Percentiles rank a stretch among this genome's conserved stretches.
Conservation (phyloP, 2,113 vertebrate genomes). For the Atlantisia rogersi region DNA sequence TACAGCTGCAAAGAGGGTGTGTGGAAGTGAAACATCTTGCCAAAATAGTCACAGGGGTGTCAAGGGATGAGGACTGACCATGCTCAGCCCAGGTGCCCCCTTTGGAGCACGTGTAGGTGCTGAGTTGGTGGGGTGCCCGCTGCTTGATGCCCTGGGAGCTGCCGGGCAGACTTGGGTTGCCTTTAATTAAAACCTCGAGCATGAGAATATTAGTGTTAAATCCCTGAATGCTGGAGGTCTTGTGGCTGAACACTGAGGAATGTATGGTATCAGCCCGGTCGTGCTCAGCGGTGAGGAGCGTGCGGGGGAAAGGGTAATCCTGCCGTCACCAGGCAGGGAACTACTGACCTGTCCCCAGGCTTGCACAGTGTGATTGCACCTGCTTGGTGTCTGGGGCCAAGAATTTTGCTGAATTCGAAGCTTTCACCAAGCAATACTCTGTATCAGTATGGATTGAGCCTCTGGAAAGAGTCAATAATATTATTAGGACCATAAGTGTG, state of each 20-base stretch:
- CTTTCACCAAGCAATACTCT: neutral
- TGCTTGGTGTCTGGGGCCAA: neutral
- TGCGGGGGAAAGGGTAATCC: accelerated
- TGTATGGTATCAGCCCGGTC: neutral
- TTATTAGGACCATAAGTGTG: neutral
- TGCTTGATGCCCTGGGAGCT: neutral
- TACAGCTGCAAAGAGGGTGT: neutral
- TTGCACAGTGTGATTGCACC: neutral
- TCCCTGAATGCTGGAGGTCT: neutral
- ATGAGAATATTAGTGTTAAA: neutral
- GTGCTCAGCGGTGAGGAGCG: neutral
- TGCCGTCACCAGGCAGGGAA: accelerated
- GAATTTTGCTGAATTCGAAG: neutral
- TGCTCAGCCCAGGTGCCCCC: accelerated
- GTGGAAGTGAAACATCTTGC: accelerated
- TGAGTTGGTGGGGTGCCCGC: accelerated
- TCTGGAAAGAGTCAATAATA: neutral
- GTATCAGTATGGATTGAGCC: neutral
- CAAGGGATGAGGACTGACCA: neutral
- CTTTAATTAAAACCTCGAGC: neutral
- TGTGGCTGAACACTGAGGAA: neutral
- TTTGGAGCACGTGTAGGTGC: neutral
- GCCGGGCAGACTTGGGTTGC: neutral
- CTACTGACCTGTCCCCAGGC: neutral
- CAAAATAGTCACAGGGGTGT: neutral